Evolutionary conservation across 2,888 invertebrate genomes (phyloP).

Genomic region (Chouioia cunea): DNA sequence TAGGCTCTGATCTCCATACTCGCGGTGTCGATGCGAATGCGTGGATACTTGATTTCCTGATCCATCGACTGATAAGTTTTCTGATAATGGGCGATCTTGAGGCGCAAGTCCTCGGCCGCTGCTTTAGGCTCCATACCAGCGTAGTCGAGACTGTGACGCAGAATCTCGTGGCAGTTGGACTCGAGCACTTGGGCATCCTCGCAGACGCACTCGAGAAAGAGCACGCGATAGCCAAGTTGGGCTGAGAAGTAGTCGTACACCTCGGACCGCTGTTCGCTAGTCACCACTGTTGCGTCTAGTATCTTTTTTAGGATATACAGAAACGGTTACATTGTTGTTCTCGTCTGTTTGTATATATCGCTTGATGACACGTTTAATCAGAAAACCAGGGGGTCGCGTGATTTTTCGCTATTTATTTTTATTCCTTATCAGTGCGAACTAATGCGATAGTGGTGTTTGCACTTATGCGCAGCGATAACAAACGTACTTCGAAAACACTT

Average conservation of each 20-base stretch:
- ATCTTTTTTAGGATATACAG: slow-evolving; percentile 13
- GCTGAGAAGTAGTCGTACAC: slow-evolving; percentile 80
- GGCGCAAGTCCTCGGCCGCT: slow-evolving; percentile 84
- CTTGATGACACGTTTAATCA: too few relatives aligned
- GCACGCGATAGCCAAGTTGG: slow-evolving; percentile 84
- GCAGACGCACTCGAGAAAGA: slow-evolving; percentile 94
- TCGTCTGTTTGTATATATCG: too few relatives aligned
- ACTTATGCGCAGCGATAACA: too few relatives aligned
- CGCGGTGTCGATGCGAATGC: slow-evolving; percentile 66
- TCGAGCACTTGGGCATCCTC: slow-evolving; percentile 82
- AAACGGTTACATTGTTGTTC: too few relatives aligned
- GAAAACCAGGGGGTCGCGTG: not conserved
- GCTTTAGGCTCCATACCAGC: slow-evolving; percentile 81
- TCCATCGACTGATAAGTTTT: slow-evolving; percentile 85
- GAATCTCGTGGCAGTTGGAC: slow-evolving; percentile 83
- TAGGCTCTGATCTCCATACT: slow-evolving; percentile 77
- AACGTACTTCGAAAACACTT: too few relatives aligned
- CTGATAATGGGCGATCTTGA: slow-evolving; percentile 87
- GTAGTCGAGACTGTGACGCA: slow-evolving; percentile 90
- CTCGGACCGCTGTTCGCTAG: slow-evolving; percentile 82
- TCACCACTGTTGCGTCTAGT: slow-evolving; percentile 93
- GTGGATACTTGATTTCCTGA: slow-evolving; percentile 68
- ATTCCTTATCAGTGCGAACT: too few relatives aligned
- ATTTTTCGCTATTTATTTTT: not conserved
- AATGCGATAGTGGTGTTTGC: too few relatives aligned